These are phyloP conservation scores for Trematomus loennbergii DNA, from an alignment of 2,113 vertebrate species.

Conservation along the genomic window DNA sequence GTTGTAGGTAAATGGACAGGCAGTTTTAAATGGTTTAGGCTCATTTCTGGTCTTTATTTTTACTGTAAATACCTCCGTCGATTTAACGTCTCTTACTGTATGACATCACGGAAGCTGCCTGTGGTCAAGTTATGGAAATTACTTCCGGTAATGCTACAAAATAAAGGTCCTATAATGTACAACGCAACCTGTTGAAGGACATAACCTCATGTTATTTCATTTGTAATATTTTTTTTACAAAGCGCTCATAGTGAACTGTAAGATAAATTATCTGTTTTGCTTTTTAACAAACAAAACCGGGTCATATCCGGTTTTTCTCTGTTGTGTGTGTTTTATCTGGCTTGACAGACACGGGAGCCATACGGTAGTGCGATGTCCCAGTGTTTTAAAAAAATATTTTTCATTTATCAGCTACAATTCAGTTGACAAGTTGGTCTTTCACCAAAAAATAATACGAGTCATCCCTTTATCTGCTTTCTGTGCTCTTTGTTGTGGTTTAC, in stretches of 20 bases:
- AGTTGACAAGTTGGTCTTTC: too few relatives aligned
- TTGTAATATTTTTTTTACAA: not conserved
- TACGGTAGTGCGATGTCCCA: not conserved
- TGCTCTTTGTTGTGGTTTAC: not conserved
- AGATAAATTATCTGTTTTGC: not conserved
- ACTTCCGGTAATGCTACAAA: constrained; percentile 26
- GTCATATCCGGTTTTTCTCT: constrained; percentile 6
- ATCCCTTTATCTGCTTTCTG: not conserved
- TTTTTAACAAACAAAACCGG: too few relatives aligned
- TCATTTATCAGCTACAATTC: too few relatives aligned
- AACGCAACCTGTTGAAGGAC: not conserved
- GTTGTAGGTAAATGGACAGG: not conserved
- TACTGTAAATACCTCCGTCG: not conserved
- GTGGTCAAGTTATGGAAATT: not conserved
- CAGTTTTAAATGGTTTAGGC: not conserved
- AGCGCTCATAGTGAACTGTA: too few relatives aligned
- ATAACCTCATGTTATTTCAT: rapidly evolving
- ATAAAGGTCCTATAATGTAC: not conserved
- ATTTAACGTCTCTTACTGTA: constrained; percentile 24
- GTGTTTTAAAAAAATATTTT: not conserved
- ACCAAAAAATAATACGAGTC: not conserved
- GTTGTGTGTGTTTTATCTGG: not conserved
- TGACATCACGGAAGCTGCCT: constrained; percentile 57
- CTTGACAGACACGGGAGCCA: constrained; percentile 18
- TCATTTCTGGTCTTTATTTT: not conserved